phyloP scores from a whole-genome alignment of 1,140 invertebrate genomes.

The Brachionus calyciflorus region DNA sequence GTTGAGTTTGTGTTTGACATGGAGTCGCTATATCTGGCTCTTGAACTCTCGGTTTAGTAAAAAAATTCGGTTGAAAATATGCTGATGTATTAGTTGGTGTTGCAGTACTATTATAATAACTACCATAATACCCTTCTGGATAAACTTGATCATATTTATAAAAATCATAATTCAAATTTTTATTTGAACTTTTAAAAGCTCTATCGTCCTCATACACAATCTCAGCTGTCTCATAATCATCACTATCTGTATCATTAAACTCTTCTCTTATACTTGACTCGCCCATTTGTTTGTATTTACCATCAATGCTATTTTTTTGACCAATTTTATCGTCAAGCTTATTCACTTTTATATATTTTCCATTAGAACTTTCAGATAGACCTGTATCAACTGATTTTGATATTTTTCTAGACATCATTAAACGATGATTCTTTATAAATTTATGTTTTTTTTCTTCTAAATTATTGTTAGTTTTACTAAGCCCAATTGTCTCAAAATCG shows the following conservation, averaged over 20 bases:
- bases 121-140: conserved; percentile 6
- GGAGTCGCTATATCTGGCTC: not conserved
- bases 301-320: not conserved
- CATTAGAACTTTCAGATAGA: not conserved
- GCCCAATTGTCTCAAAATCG: too few relatives aligned
- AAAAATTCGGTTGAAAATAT: conserved; percentile 26
- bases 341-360: conserved; percentile 17
- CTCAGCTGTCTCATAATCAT: not conserved
- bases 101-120: not conserved
- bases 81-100: not conserved
- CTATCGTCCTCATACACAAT: not conserved
- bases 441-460: conserved; percentile 18
- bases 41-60: not conserved
- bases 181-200: not conserved
- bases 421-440: conserved; percentile 21
- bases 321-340: conserved; percentile 3
- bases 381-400: conserved; percentile 37
- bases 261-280: not conserved
- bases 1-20: not conserved
- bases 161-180: conserved; percentile 9
- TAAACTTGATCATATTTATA: not conserved
- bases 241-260: not conserved
- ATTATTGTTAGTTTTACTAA: too few relatives aligned
- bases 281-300: not conserved
- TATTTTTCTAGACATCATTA: conserved; percentile 24